phyloP scores from a whole-genome alignment of 1,140 invertebrate species.

The Ostrea denselamellosa region DNA sequence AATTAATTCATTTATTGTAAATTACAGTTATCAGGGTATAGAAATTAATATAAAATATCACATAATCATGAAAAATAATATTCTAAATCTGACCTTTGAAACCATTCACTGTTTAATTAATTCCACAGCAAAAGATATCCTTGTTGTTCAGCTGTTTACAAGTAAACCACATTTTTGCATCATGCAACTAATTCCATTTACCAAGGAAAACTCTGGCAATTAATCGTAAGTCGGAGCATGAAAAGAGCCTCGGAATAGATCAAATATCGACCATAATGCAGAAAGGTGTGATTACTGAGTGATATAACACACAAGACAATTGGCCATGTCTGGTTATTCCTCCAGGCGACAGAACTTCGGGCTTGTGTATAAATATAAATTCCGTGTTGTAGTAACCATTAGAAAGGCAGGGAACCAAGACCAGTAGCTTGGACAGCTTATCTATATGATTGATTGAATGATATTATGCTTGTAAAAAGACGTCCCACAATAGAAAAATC shows the following conservation, averaged over 20 bases:
- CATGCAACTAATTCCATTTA: background rate
- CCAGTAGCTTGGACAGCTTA: background rate
- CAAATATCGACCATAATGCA: background rate
- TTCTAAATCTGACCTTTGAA: background rate
- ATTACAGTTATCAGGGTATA: background rate
- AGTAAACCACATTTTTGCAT: constrained; percentile 3
- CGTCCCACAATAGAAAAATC: no score
- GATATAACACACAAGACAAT: background rate
- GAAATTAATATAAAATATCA: background rate
- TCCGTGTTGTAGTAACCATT: background rate
- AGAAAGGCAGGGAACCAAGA: background rate
- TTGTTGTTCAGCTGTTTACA: background rate
- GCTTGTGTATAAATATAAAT: background rate
- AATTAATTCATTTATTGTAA: background rate
- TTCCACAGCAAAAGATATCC: background rate
- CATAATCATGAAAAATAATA: background rate
- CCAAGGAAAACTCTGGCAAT: background rate
- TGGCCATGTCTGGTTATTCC: background rate
- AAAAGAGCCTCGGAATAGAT: background rate
- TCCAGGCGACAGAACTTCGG: background rate
- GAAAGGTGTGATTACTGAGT: background rate
- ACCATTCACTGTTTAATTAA: background rate
- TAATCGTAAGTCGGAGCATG: background rate
- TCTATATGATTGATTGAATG: constrained; percentile 21
- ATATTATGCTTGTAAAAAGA: no score